Conservation (phyloP, 2,888 invertebrate species). For the Polyommatus iphigenia region DNA sequence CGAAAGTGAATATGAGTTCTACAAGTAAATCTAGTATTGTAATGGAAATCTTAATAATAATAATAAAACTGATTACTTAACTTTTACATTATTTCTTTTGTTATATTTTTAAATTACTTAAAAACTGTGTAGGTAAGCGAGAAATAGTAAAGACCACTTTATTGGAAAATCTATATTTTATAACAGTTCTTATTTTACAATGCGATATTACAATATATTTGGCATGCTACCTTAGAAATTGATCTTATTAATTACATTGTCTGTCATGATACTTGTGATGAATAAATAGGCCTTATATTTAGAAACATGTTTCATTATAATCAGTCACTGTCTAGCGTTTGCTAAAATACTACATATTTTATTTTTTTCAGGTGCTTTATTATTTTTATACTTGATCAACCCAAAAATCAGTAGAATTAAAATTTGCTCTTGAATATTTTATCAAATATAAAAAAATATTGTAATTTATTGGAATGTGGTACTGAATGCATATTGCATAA, state of each 20-base stretch:
- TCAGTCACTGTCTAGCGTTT: conserved; percentile 4
- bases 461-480: conserved; percentile 1
- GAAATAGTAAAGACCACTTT: conserved; percentile 32
- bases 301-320: neutral
- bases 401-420: neutral
- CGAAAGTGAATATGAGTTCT: conserved; percentile 99
- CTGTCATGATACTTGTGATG: conserved; percentile 30
- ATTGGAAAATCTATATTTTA: conserved; percentile 72
- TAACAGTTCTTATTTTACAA: conserved; percentile 76
- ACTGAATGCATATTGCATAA: neutral
- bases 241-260: conserved; percentile 39
- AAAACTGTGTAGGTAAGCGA: neutral
- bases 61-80: conserved; percentile 36
- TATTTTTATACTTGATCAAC: neutral
- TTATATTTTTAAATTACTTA: neutral
- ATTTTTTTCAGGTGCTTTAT: neutral
- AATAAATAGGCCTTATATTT: conserved; percentile 20
- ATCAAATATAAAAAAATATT: neutral
- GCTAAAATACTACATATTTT: neutral
- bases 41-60: conserved; percentile 36
- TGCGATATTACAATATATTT: conserved; percentile 79
- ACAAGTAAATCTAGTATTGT: conserved; percentile 86
- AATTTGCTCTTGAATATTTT: neutral
- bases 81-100: neutral
- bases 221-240: conserved; percentile 69